Base-by-base conservation (phyloP, 2,888 invertebrate species). In the Pollenia griseotomentosa region DNA sequence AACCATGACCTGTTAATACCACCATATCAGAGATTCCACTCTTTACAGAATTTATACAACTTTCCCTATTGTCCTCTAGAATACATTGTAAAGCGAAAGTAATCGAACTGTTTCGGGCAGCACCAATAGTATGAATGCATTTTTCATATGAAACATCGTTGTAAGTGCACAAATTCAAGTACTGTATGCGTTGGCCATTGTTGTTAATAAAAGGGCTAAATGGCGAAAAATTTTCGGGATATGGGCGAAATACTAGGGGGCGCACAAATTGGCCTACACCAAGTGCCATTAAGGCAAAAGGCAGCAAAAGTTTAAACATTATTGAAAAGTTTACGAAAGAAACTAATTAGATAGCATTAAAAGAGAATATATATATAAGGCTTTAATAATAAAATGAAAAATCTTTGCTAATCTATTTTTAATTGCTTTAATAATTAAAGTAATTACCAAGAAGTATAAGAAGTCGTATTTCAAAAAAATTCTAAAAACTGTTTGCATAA, bases 1-100 rank as follows among this genome's bases (percentile, higher is more conserved):
- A 89, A 11, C 79, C 86, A 66, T 89, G 88, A 0, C 81, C 89
- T 1, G 77, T 85, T 48, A 86, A 61, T 2, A 89, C 89, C 9
- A 88, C 63, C 74, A 89, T 78, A 48, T 88, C 86, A 9, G 86
- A 66, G 6, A 11, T 5, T 11, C 78, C 63, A 9, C 11, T 42
- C 10, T 57, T 55, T 9, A 89, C 85, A 42, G 86, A 71, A 55
- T 40, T 33, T 63, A 89, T 53, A 51, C 89, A 89, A 19, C 61
- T 73, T 1, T 83, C 81, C 4, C 74, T 71, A 14, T 46, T 73
- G 11, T 83, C 81, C 19, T 71, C 19, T 40, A 70, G 84, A 4
- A 87, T 46, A 59, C 89, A 89, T 46, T 88, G 61, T 59, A 89
- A 48, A 33, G 33, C 66, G 19, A 89, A 51, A 0, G 80, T 40